phyloP scores from a whole-genome alignment of 2,888 invertebrate genomes.

The Cremastobaeus sp. region DNA sequence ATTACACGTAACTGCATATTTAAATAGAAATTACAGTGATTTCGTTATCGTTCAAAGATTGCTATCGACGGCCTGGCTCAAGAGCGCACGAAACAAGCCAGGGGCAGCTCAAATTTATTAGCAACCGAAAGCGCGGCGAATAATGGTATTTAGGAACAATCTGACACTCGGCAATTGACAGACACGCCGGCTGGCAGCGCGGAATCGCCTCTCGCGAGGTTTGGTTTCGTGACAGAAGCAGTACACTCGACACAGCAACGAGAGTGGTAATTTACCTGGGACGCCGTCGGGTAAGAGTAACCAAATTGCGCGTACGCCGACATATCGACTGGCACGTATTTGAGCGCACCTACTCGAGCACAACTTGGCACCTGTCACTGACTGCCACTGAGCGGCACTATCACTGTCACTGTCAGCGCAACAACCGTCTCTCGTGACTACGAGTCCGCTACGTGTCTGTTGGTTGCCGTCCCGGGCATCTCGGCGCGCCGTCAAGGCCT shows the following conservation, averaged over 20 bases:
- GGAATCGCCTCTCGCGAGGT: too few species aligned
- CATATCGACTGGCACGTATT: slow-evolving; percentile 75
- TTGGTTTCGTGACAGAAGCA: too few species aligned
- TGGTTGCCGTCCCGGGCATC: slow-evolving; percentile 47
- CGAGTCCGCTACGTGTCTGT: slow-evolving; percentile 46
- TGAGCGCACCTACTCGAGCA: slow-evolving; percentile 43
- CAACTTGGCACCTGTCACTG: slow-evolving; percentile 62
- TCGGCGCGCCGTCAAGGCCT: slow-evolving; percentile 53
- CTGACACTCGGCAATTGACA: too few species aligned
- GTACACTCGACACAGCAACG: neutral
- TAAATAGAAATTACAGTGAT: too few species aligned
- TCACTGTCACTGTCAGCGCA: slow-evolving; percentile 60
- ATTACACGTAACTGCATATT: too few species aligned
- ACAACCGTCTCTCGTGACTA: slow-evolving; percentile 49
- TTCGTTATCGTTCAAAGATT: too few species aligned
- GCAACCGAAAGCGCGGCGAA: too few species aligned
- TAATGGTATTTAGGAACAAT: too few species aligned
- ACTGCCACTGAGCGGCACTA: slow-evolving; percentile 57
- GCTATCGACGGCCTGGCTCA: too few species aligned
- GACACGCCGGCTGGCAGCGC: too few species aligned
- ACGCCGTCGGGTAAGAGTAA: slow-evolving; percentile 94
- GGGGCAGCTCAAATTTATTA: too few species aligned
- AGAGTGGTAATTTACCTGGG: slow-evolving; percentile 84
- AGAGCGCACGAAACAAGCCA: too few species aligned
- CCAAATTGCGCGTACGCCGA: slow-evolving; percentile 95